Evolutionary conservation across 2,113 vertebrate species (phyloP), one percentile per base, ranked within the genome.

Genomic region (Peucedramus taeniatus): DNA sequence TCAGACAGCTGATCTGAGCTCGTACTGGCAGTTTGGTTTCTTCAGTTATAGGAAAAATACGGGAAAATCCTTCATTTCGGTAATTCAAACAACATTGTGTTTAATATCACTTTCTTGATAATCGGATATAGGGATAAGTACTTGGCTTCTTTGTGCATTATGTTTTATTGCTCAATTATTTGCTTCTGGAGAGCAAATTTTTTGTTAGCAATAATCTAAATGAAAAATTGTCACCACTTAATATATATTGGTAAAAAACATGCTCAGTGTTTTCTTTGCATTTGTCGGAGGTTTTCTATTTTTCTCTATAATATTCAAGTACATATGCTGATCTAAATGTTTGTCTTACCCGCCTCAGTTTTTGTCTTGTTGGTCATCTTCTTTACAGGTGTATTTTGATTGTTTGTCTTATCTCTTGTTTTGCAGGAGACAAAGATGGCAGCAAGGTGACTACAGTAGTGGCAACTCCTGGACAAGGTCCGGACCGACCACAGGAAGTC

Each of bases 401-500:
- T 74, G 47, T 80, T 77, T 87, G 13, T 74, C 2, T 92, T 92
- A 3, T 87, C 42, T 71, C 50, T 94, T 66, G 42, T 74, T 96
- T 95, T 92, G 56, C 78, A 98, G 99, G 99, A 98, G 99, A 99
- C 97, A 99, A 99, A 96, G 99, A 99, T 97, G 99, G 99, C 97
- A 98, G 99, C 96, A 99, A 99, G 96, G 99, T 99, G 96, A 99
- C 99, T 60, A 99, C 99, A 94, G 99, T 99, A 69, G 99, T 99
- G 97, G 99, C 99, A 93, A 99, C 99, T 87, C 99, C 99, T 40
- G 99, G 99, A 82, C 99, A 99, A 97, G 99, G 99, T 86, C 99
- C 99, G 0, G 99, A 99, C 96, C 98, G 99, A 98, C 99, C 99
- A 77, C 99, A 99, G 96, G 99, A 99, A 97, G 99, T 99, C 97